Evolutionary conservation across 1,140 invertebrate species (phyloP).

Genomic region (Brachionus calyciflorus): DNA sequence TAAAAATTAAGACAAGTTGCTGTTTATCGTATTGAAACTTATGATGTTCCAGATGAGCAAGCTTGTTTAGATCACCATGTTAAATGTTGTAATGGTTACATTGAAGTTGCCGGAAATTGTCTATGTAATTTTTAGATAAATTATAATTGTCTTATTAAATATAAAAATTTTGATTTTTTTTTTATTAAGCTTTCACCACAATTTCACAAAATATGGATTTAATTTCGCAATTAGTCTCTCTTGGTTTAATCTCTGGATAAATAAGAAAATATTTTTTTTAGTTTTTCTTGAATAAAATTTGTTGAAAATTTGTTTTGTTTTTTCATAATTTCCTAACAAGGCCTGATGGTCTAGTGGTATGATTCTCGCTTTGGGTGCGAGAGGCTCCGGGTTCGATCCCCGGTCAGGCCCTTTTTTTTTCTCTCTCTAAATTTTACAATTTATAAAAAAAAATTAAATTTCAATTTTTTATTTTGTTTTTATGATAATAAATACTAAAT

Average conservation of each 20-base stretch:
- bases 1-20: constrained; percentile 43
- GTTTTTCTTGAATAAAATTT: background rate
- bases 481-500: constrained; percentile 2
- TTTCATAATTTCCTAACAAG: too few relatives aligned
- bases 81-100: constrained; percentile 38
- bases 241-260: constrained; percentile 43
- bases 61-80: constrained; percentile 46
- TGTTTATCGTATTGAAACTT: constrained; percentile 19
- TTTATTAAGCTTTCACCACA: constrained; percentile 3
- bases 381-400: too few relatives aligned
- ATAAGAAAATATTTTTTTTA: background rate
- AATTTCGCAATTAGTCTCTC: background rate
- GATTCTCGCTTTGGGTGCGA: too few relatives aligned
- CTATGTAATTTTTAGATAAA: constrained; percentile 7
- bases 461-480: background rate
- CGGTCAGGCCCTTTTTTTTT: too few relatives aligned
- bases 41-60: constrained; percentile 45
- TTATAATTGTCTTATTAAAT: too few relatives aligned
- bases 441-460: background rate
- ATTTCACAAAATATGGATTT: constrained; percentile 33
- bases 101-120: constrained; percentile 29
- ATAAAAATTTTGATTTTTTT: background rate
- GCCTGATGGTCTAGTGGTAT: too few relatives aligned
- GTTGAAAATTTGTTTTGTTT: too few relatives aligned
- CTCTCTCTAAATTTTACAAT: too few relatives aligned